phyloP scores from a whole-genome alignment of 2,113 vertebrate species.

The Gorsachius goisagi region DNA sequence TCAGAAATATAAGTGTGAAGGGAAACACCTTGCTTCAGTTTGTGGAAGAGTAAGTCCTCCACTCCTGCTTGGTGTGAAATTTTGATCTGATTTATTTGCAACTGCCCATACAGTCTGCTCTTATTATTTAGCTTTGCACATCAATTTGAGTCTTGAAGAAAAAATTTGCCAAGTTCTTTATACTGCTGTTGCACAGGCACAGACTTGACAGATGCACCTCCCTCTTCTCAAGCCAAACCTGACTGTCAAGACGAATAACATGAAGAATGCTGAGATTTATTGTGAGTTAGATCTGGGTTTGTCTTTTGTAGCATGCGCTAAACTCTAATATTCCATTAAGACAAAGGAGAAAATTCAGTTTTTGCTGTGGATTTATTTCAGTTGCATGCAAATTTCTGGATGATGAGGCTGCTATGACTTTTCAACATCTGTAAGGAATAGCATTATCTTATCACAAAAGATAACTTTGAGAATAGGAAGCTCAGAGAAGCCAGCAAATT shows the following conservation, averaged over 20 bases:
- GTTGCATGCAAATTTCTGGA: constrained; percentile 5
- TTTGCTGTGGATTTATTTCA: background rate
- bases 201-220: background rate
- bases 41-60: background rate
- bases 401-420: background rate
- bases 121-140: background rate
- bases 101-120: background rate
- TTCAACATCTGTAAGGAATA: background rate
- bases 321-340: background rate
- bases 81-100: background rate
- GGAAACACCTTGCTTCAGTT: background rate
- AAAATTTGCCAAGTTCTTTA: background rate
- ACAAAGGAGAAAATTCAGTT: background rate
- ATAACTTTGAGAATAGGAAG: background rate
- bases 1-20: background rate
- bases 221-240: background rate
- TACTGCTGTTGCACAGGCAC: background rate
- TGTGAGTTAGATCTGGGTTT: background rate
- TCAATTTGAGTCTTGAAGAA: background rate
- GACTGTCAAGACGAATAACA: background rate
- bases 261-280: background rate
- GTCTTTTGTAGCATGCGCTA: background rate
- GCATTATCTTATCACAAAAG: constrained; percentile 1
- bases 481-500: background rate
- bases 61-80: background rate